These are phyloP conservation scores for Camponotus floridanus DNA, from an alignment of 1,140 invertebrate genomes.

Conservation along the genomic window DNA sequence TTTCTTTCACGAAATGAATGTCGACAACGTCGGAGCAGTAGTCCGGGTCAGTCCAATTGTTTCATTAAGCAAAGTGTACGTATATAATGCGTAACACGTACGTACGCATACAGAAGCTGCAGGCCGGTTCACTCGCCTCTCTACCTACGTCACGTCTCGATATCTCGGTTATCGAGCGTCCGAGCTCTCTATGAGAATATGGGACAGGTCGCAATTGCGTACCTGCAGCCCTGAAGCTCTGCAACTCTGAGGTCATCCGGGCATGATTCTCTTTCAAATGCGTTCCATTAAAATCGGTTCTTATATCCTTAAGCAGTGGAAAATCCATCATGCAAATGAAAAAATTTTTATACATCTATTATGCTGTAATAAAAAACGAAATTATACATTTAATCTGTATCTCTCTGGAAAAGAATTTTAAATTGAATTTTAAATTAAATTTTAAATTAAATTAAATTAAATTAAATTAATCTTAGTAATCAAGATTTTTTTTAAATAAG, in stretches of 20 bases:
- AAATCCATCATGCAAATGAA: neutral
- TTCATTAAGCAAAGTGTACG: constrained; percentile 58
- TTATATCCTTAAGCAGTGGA: neutral
- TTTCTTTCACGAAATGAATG: constrained; percentile 43
- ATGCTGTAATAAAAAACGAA: neutral
- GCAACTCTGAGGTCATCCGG: constrained; percentile 63
- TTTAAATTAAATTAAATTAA: neutral
- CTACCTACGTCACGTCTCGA: constrained; percentile 69
- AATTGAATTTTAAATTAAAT: neutral
- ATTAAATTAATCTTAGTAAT: neutral
- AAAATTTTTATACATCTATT: neutral
- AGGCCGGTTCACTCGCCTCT: constrained; percentile 46
- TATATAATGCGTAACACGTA: constrained; percentile 29
- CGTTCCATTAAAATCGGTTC: constrained; percentile 32
- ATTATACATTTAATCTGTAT: neutral
- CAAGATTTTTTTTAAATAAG: neutral
- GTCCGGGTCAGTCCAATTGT: constrained; percentile 58
- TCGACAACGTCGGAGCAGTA: constrained; percentile 43
- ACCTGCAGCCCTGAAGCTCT: constrained; percentile 67
- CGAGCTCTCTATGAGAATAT: constrained; percentile 70
- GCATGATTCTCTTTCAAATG: constrained; percentile 32
- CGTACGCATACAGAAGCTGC: neutral
- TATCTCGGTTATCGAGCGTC: constrained; percentile 73
- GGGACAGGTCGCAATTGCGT: constrained; percentile 72
- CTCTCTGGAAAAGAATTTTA: neutral